Evolutionary conservation across 2,113 vertebrate species (phyloP), one percentile per base, ranked within the genome.

Genomic region (Chelonoidis abingdonii): DNA sequence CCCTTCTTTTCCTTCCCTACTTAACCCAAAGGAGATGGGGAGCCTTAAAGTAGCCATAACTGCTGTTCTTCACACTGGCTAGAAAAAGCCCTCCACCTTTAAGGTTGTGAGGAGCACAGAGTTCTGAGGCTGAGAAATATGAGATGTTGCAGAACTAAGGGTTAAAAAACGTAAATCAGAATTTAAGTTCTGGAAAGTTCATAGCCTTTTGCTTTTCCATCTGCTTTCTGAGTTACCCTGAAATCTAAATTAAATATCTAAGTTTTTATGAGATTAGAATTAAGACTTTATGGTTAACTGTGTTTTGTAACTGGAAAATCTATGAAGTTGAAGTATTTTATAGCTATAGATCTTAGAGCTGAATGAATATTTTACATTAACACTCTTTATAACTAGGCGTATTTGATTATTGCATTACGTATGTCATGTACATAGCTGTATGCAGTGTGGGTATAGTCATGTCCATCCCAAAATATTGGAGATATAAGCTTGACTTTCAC

Each of bases 191-290:
- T 92, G 38, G 29, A 10, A 31, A 72, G 3, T 35, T 69, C 78
- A 44, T 7, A 53, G 27, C 38, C 82, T 52, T 5, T 84, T 84
- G 24, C 1, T 79, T 87, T 93, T 90, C 50, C 49, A 50, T 24
- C 29, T 78, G 16, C 44, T 80, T 10, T 52, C 10, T 78, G 62
- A 89, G 21, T 83, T 97, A 83, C 53, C 57, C 84, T 89, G 76
- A 91, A 84, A 76, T 86, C 24, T 56, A 62, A 81, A 8, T 59
- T 83, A 47, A 90, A 88, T 91, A 65, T 83, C 65, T 41, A 76
- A 94, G 87, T 88, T 93, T 91, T 92, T 83, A 88, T 96, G 65
- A 92, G 24, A 11, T 90, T 88, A 27, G 29, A 95, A 89, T 87
- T 87, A 91, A 85, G 84, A 90, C 86, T 92, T 94, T 27, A 47